Evolutionary conservation across 2,888 invertebrate genomes (phyloP).

Genomic region (Dolichopus griseipennis): DNA sequence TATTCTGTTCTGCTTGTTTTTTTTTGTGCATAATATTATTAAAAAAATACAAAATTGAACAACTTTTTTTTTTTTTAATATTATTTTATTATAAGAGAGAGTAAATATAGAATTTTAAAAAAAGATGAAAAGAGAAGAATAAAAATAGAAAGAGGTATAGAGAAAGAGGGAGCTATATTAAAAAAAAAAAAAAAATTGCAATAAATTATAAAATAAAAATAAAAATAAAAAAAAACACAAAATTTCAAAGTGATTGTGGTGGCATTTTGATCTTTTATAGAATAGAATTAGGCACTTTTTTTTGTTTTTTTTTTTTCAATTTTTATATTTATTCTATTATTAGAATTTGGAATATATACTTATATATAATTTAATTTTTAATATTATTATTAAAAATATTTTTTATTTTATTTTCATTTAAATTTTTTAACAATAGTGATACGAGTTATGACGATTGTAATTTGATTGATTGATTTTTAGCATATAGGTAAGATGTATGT

Average conservation of each 20-base stretch:
- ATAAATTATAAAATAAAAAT: neutral
- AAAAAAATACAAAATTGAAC: no score
- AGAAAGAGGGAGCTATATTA: neutral
- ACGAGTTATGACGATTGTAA: no score
- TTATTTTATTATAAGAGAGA: neutral
- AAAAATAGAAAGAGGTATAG: neutral
- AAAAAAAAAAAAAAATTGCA: neutral
- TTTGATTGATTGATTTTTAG: no score
- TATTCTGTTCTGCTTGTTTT: neutral
- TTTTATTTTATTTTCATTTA: no score
- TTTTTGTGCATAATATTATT: neutral
- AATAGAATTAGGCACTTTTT: neutral
- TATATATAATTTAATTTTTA: no score
- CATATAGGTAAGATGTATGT: no score
- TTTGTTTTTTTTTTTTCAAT: neutral
- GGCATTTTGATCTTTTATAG: constrained; percentile 4
- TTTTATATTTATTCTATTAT: neutral
- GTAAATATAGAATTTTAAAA: no score
- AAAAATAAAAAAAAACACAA: no score
- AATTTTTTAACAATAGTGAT: no score
- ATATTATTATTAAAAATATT: no score
- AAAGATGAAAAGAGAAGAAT: no score
- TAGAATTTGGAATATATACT: no score
- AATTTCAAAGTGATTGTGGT: neutral
- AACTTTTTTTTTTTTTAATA: neutral